phyloP scores from a whole-genome alignment of 1,140 invertebrate genomes.

The Eurosta solidaginis region DNA sequence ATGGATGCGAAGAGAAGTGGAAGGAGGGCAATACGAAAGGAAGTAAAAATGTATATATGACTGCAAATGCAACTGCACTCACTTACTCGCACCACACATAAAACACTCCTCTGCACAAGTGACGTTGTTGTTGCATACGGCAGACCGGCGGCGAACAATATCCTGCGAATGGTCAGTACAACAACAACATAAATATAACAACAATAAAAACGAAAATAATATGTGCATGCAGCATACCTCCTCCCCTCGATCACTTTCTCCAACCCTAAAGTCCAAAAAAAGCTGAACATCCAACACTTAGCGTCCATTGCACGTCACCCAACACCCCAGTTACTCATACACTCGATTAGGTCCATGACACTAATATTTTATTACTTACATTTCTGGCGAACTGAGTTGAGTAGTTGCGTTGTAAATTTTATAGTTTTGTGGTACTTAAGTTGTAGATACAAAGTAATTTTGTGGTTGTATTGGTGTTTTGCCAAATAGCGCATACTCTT shows the following conservation, averaged over 20 bases:
- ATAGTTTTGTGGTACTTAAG: constrained; percentile 54
- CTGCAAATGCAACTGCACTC: neutral
- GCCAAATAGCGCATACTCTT: neutral
- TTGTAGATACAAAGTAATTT: constrained; percentile 38
- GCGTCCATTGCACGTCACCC: neutral
- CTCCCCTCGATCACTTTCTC: neutral
- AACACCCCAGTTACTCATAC: neutral
- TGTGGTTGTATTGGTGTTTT: constrained; percentile 9
- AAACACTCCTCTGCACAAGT: neutral
- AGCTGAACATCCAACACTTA: neutral
- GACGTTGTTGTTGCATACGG: neutral
- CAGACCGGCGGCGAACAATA: constrained; percentile 23
- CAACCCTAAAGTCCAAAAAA: too few relatives aligned
- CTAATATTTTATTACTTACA: constrained; percentile 57
- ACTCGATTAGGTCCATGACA: constrained; percentile 29
- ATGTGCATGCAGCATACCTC: neutral
- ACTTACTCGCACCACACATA: neutral
- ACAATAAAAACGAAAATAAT: neutral
- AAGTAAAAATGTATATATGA: constrained; percentile 19
- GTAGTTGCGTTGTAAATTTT: constrained; percentile 58
- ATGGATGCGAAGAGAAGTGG: neutral
- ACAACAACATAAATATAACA: neutral
- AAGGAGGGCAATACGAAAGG: neutral
- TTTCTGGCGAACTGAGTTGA: constrained; percentile 47
- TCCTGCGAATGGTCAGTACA: constrained; percentile 20